A percentile compares a stretch with the other conserved stretches of the same genome.
phyloP scores from a whole-genome alignment of 2,888 invertebrate genomes.

The Netelia inedita region DNA sequence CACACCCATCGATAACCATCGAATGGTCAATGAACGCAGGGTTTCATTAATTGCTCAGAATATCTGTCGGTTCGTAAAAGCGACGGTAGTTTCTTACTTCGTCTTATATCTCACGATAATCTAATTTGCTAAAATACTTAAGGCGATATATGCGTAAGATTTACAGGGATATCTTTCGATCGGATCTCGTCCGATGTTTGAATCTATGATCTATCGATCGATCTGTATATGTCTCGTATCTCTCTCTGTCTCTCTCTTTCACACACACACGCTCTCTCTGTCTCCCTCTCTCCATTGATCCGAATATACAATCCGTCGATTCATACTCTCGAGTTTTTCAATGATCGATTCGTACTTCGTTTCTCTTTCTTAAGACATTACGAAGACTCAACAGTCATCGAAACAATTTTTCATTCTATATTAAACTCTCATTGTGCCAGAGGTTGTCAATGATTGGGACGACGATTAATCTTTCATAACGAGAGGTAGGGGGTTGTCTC shows the following conservation, averaged over 20 bases:
- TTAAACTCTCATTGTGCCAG: slow-evolving; percentile 53
- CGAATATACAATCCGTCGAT: slow-evolving; percentile 20
- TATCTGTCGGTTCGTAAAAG: neutral
- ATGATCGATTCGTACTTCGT: slow-evolving; percentile 23
- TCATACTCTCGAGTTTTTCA: slow-evolving; percentile 20
- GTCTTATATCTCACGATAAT: slow-evolving; percentile 42
- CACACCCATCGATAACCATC: slow-evolving; percentile 36
- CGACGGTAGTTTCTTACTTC: slow-evolving; percentile 26
- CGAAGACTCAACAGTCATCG: slow-evolving; percentile 37
- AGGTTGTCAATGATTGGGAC: slow-evolving; percentile 13
- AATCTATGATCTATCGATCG: slow-evolving; percentile 61
- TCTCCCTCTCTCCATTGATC: slow-evolving; percentile 25
- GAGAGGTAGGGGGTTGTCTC: slow-evolving; percentile 33
- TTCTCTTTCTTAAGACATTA: slow-evolving; percentile 33
- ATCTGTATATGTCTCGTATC: slow-evolving; percentile 12
- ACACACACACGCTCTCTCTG: neutral
- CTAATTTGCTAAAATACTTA: slow-evolving; percentile 52
- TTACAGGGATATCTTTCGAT: slow-evolving; percentile 32
- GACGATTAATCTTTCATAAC: slow-evolving; percentile 58
- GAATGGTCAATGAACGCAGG: slow-evolving; percentile 31
- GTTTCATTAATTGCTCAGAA: slow-evolving; percentile 33
- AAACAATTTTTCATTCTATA: slow-evolving; percentile 49
- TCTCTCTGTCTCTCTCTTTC: slow-evolving; percentile 4
- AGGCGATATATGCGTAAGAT: slow-evolving; percentile 13
- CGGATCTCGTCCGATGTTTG: slow-evolving; percentile 29